phyloP scores from a whole-genome alignment of 2,113 vertebrate genomes.

The Labrus mixtus region DNA sequence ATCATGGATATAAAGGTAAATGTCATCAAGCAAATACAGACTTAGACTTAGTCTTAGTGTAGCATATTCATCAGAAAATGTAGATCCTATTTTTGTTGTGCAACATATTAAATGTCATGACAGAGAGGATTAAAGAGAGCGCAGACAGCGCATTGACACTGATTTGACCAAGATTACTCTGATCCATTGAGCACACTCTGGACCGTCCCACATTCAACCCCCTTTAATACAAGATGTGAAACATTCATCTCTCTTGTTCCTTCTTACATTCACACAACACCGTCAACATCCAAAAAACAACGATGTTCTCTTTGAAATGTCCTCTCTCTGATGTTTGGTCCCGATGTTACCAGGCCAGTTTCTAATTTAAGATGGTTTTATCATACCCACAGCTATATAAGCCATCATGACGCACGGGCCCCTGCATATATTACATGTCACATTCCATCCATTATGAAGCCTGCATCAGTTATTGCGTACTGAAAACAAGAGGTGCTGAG shows the following conservation, averaged over 20 bases:
- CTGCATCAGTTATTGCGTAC: background rate
- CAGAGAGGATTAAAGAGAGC: slow-evolving; percentile 59
- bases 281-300: too few relatives aligned
- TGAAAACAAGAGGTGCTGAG: slow-evolving; percentile 2
- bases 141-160: slow-evolving; percentile 58
- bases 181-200: slow-evolving; percentile 57
- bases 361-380: background rate
- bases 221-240: background rate
- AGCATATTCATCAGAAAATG: slow-evolving; percentile 28
- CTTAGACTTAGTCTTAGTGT: too few relatives aligned
- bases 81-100: slow-evolving; percentile 15
- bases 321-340: slow-evolving; percentile 10
- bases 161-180: slow-evolving; percentile 72
- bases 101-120: slow-evolving; percentile 48
- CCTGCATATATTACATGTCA: slow-evolving; percentile 3
- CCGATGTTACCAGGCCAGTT: background rate
- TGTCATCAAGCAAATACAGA: background rate
- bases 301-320: background rate
- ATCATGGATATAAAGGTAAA: background rate
- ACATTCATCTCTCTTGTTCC: slow-evolving; percentile 6
- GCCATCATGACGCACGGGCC: background rate
- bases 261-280: background rate
- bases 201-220: slow-evolving; percentile 21
- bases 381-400: background rate
- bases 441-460: background rate